Evolutionary conservation across 2,888 invertebrate species (phyloP).

Genomic region (Lycophotia porphyrea): DNA sequence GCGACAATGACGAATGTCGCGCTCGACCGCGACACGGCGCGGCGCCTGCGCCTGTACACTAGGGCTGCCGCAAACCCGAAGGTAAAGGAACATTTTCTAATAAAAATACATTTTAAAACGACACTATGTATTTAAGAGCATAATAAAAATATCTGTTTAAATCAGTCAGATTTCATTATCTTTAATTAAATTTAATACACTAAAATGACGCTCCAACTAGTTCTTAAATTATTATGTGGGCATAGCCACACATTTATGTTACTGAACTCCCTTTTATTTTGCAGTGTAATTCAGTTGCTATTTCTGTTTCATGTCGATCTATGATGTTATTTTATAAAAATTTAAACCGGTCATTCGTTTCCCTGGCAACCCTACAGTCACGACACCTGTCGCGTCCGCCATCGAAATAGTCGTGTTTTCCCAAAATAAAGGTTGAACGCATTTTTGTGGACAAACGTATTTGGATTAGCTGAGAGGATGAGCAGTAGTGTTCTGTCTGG

Average conservation of each 20-base stretch:
- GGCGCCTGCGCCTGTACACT: constrained; percentile 64
- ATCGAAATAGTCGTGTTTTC: constrained; percentile 69
- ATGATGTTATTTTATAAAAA: not conserved
- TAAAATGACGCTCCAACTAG: not conserved
- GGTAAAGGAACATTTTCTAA: not conserved
- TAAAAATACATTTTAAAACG: not conserved
- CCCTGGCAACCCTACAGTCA: constrained; percentile 54
- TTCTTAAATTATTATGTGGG: not conserved
- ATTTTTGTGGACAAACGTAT: constrained; percentile 70
- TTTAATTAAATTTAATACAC: not conserved
- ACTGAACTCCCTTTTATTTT: too few species aligned
- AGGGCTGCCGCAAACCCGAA: constrained; percentile 65
- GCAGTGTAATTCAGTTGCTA: too few species aligned
- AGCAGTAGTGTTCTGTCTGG: constrained; percentile 36
- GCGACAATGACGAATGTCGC: constrained; percentile 77
- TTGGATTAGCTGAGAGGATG: constrained; percentile 60
- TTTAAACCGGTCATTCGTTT: constrained; percentile 11
- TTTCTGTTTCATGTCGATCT: not conserved
- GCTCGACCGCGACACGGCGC: constrained; percentile 74
- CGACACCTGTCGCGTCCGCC: constrained; percentile 67
- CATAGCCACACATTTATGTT: not conserved
- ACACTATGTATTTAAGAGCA: not conserved
- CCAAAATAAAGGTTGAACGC: constrained; percentile 68
- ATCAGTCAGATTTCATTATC: not conserved
- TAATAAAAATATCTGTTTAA: not conserved